Base-by-base conservation (phyloP, 2,113 vertebrate genomes). In the Spermophilus dauricus region DNA sequence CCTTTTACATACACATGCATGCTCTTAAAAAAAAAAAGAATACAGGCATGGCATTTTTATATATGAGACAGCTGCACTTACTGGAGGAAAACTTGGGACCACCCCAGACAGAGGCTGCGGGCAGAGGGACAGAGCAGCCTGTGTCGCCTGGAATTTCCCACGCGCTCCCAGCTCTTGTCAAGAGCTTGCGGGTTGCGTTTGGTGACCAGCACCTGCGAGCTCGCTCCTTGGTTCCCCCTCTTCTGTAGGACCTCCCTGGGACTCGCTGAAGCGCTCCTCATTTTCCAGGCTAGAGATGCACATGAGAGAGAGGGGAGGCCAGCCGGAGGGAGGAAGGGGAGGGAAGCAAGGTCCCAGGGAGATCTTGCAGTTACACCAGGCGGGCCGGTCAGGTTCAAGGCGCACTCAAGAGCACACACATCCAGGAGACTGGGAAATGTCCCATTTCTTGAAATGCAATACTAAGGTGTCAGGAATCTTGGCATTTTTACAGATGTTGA, bases 401-500 rank as follows among this genome's bases (percentile, higher is more conserved):
- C 67, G 24, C 22, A 8, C 24, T 8, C 8, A 12, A 30, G 63
- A 30, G 7, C 34, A 81, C 78, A 53, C 63, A 70, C 56, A 75
- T 9, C 16, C 58, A 8, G 28, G 20, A 73, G 45, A 67, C 83
- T 95, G 86, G 12, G 78, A 91, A 87, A 83, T 58, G 83, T 96
- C 93, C 65, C 8, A 61, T 95, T 78, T 92, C 78, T 94, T 92
- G 48, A 95, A 5, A 5, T 89, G 95, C 92, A 45, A 94, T 45
- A 83, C 96, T 82, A 84, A 28, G 69, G 72, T 76, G 18, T 90
- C 53, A 61, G 87, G 76, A 96, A 69, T 86, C 69, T n/a, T 96
- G 72, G 97, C 83, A 86, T 96, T 86, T 24, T 83, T 90, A 72
- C 89, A 91, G 77, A 97, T 88, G 45, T 70, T 80, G 95, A 89